Evolutionary conservation across 2,888 invertebrate species (phyloP).

Genomic region (Phalangium opilio): DNA sequence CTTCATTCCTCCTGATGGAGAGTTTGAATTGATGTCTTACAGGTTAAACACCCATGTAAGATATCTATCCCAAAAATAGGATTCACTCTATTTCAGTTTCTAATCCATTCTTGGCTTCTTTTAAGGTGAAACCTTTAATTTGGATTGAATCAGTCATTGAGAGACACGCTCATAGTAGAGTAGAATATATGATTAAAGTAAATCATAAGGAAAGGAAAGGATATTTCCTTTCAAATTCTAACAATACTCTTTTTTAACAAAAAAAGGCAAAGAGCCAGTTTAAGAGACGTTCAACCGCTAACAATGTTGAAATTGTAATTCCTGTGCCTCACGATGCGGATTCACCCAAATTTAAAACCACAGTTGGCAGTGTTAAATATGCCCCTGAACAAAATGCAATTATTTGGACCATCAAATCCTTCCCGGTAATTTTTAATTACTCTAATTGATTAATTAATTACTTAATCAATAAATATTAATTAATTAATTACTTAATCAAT

Average conservation of each 20-base stretch:
- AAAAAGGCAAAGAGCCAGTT: slow-evolving; percentile 81
- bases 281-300: slow-evolving; percentile 90
- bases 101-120: neutral
- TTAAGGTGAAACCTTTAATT: slow-evolving; percentile 71
- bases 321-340: slow-evolving; percentile 94
- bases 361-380: slow-evolving; percentile 92
- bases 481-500: too few species aligned
- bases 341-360: slow-evolving; percentile 94
- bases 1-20: slow-evolving; percentile 97
- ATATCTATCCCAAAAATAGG: slow-evolving; percentile 11
- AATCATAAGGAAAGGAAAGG: neutral
- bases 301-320: slow-evolving; percentile 94
- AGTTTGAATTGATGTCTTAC: slow-evolving; percentile 98
- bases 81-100: neutral
- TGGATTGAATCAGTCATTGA: slow-evolving; percentile 99
- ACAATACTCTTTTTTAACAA: neutral
- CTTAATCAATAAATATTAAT: too few species aligned
- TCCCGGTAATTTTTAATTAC: slow-evolving; percentile 46
- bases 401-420: slow-evolving; percentile 94
- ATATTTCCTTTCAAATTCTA: neutral
- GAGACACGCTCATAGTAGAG: slow-evolving; percentile 87
- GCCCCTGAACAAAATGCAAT: slow-evolving; percentile 93
- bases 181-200: slow-evolving; percentile 93
- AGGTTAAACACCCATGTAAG: slow-evolving; percentile 81
- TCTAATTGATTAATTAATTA: too few species aligned